These are phyloP conservation scores for Porites divaricata DNA, from an alignment of 92 coral and sea anemone genomes.

Conservation along the genomic window DNA sequence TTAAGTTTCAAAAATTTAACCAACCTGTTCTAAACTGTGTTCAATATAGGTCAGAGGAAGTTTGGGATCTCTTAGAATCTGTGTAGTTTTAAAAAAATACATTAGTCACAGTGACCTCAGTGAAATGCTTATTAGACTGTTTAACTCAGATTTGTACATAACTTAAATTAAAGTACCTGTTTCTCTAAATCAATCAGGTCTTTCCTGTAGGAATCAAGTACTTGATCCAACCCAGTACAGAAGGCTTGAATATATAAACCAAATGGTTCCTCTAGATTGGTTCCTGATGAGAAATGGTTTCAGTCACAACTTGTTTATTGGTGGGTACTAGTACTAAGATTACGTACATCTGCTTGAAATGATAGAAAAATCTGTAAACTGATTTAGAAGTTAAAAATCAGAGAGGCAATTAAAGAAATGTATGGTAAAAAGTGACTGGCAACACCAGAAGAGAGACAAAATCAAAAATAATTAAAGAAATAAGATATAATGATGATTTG, in stretches of 20 bases:
- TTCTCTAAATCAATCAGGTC: constrained; percentile 75
- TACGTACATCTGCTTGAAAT: too few relatives aligned
- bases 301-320: background rate
- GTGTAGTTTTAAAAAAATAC: background rate
- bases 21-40: constrained; percentile 93
- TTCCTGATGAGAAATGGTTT: background rate
- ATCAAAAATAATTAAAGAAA: too few relatives aligned
- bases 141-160: background rate
- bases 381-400: too few relatives aligned
- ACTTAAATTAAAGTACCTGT: constrained; percentile 60
- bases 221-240: constrained; percentile 92
- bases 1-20: background rate
- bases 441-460: too few relatives aligned
- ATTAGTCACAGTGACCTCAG: background rate
- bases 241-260: constrained; percentile 97
- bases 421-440: too few relatives aligned
- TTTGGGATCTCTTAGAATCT: constrained; percentile 89
- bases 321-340: too few relatives aligned
- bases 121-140: background rate
- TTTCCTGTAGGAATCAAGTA: constrained; percentile 81
- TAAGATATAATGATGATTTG: background rate
- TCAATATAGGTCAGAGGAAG: constrained; percentile 86
- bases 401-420: too few relatives aligned
- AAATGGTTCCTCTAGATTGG: constrained; percentile 22
- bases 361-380: too few relatives aligned